Conservation (phyloP, 2,113 vertebrate species). For the Suricata suricatta region DNA sequence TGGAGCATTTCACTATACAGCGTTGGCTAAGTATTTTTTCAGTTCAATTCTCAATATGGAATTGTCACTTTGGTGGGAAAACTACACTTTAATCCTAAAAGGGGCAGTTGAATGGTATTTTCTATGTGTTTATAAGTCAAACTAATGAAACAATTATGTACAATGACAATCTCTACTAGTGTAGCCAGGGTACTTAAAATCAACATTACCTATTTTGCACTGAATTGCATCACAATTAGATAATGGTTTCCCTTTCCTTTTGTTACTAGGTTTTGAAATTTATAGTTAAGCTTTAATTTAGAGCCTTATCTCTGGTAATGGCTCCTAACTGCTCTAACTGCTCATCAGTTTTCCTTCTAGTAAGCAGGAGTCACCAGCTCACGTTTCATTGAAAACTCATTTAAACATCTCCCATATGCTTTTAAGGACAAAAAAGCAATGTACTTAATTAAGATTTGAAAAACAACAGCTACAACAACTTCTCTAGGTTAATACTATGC, state of each 20-base stretch:
- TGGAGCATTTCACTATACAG: background rate
- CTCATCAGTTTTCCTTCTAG: slow-evolving; percentile 41
- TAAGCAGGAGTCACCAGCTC: slow-evolving; percentile 26
- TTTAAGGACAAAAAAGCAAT: slow-evolving; percentile 44
- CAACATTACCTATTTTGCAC: background rate
- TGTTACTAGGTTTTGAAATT: slow-evolving; percentile 46
- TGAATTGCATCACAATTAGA: background rate
- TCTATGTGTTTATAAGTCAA: background rate
- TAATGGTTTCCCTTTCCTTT: background rate
- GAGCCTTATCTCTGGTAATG: slow-evolving; percentile 7
- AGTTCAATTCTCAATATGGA: background rate
- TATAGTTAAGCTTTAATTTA: slow-evolving; percentile 55
- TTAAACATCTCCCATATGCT: slow-evolving; percentile 27
- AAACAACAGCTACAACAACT: background rate
- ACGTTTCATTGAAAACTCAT: slow-evolving; percentile 36
- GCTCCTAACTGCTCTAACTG: slow-evolving; percentile 8
- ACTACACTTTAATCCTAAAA: background rate
- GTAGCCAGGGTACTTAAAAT: background rate
- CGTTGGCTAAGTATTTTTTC: background rate
- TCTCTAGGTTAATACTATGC: background rate
- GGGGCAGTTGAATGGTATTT: background rate
- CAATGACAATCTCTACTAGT: background rate
- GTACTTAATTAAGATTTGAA: slow-evolving; percentile 47
- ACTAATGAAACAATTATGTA: background rate
- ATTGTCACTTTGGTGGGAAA: background rate